Base-by-base conservation (phyloP, 2,797 vertebrate genomes). In the Protonibea diacanthus region DNA sequence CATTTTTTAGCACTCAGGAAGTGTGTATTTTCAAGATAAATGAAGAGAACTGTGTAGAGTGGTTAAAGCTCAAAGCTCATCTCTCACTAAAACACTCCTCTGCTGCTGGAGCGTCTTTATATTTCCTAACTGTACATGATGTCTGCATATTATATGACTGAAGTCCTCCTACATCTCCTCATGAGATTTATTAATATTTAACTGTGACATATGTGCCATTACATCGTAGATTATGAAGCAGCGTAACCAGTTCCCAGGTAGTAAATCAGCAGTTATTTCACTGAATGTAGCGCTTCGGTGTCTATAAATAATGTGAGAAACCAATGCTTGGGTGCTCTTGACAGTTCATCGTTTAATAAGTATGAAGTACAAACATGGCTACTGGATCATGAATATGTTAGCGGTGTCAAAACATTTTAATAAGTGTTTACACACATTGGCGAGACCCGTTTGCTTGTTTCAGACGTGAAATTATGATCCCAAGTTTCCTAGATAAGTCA, bases 21-120 rank as follows among this genome's bases (percentile, higher is more conserved):
- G 74, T 76, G 60, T 86, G 55, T 44, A 8, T 82, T 58, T 77
- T 79, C 1, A 27, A 61, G 74, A 76, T 81, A 78, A 81, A 68
- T 73, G 53, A 52, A 74, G 62, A 63, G 66, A 61, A 52, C 1
- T 23, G 42, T 59, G 70, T 6, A 1, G 55, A 71, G 60, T 40
- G 45, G 12, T 45, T 64, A 17, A 66, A 66, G 11, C 33, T 25
- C 11, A 44, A 72, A 73, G 38, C 81, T 73, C 40, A 47, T 76
- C 58, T 76, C 65, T 82, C 25, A 44, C 71, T 73, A 40, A 76
- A 74, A 74, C 56, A 55, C 74, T 85, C 6, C 4, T 55, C 66
- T 74, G 29, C 33, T 55, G 45, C 27, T 55, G 45, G 11, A 71
- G 58, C 63, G 55, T 79, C 55, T 71, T 21, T 66, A 13, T 55